These are phyloP conservation scores for Axinella damicornis DNA, from an alignment of 37 sponge, comb jelly and placozoan species.

Conservation along the genomic window DNA sequence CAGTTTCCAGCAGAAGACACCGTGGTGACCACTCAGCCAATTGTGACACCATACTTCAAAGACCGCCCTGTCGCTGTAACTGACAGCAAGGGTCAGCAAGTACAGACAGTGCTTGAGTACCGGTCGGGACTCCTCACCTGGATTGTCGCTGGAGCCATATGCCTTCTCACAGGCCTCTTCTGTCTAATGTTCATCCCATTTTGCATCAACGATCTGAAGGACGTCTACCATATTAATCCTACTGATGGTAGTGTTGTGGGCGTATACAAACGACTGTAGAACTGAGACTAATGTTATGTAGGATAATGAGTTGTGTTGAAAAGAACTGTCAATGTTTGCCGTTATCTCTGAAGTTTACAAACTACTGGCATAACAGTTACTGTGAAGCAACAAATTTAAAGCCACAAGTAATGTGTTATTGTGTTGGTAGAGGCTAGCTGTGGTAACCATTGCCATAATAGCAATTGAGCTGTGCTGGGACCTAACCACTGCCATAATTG, in stretches of 20 bases:
- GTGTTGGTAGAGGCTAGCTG: no score
- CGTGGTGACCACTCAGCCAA: constrained; percentile 14
- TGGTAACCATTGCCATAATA: no score
- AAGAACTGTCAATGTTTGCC: no score
- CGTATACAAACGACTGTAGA: constrained; percentile 43
- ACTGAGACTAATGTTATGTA: no score
- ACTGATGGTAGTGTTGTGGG: constrained; percentile 44
- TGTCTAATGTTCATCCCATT: constrained; percentile 1
- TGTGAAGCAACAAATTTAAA: no score
- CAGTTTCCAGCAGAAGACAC: neutral
- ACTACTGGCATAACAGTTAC: no score
- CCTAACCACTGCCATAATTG: no score
- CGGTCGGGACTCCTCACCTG: constrained; percentile 27
- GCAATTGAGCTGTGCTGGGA: no score
- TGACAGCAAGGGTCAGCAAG: constrained; percentile 23
- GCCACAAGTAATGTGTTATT: no score
- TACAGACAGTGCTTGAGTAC: constrained; percentile 29
- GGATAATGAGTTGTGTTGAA: no score
- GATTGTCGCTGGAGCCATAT: constrained; percentile 13
- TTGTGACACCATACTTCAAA: neutral
- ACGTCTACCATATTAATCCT: constrained; percentile 44
- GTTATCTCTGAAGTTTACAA: no score
- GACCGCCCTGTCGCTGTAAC: constrained; percentile 18
- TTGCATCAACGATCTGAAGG: constrained; percentile 32
- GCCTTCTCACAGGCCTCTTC: neutral